Base-by-base conservation (phyloP, 2,888 invertebrate species). In the Caenorhabditis drosophilae region DNA sequence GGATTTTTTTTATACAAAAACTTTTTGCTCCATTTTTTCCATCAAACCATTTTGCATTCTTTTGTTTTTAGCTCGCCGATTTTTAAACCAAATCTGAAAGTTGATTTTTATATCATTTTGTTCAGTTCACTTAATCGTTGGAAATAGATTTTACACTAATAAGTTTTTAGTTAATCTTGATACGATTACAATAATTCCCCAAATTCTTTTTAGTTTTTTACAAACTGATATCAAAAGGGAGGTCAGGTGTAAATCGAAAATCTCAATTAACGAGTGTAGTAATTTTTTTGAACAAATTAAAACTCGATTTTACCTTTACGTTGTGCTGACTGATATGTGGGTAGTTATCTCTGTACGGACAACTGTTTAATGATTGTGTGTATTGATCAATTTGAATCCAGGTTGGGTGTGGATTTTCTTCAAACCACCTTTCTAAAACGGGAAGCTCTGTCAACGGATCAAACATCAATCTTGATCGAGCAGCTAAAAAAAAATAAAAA, bases 271-370 rank as follows among this genome's bases (percentile, higher is more conserved):
- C n/a, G n/a, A n/a, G n/a, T n/a, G n/a, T n/a, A n/a, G n/a, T n/a
- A n/a, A n/a, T n/a, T n/a, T n/a, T n/a, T n/a, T n/a, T n/a, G n/a
- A n/a, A n/a, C 6, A n/a, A 36, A 15, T 36, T n/a, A 36, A 36
- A 36, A 36, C 11, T 15, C 4, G 23, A 23, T 42, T 18, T 36
- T 53, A 73, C 73, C 70, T 98, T 97, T 74, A 98, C 96, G 84
- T 98, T 98, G 87, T 97, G 97, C 41, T 96, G 93, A 85, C 97
- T 97, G 68, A 98, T 88, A n/a, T 93, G 90, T 1, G 97, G 98
- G 85, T 97, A 98, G 86, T 97, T 96, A 86, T 95, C 95, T 83
- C 76, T 48, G 85, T 97, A 98, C 51, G 93, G 92, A 90, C 95
- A 94, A 70, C 91, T 89, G 85, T 98, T 98, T 77, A 98, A 87